A percentile compares a stretch with the other conserved stretches of the same genome.
Evolutionary conservation across 2,797 vertebrate genomes (phyloP).

Genomic region (Dromococcyx pavoninus): DNA sequence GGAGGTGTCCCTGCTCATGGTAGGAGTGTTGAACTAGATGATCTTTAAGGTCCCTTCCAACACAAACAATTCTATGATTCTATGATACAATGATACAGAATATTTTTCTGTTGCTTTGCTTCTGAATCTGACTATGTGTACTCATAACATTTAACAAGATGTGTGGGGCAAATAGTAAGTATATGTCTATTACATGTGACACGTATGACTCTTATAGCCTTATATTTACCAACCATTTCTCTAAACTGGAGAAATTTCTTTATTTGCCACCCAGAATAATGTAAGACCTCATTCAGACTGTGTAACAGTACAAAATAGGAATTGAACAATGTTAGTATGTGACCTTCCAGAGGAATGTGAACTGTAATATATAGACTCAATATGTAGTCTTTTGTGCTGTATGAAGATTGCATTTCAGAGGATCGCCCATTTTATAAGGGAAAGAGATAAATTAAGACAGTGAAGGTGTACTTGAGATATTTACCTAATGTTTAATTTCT

Average conservation of each 20-base stretch:
- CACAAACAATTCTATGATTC: no score
- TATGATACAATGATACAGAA: no score
- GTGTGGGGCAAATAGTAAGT: neutral
- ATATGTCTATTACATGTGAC: neutral
- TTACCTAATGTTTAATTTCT: neutral
- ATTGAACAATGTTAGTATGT: neutral
- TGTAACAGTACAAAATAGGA: neutral
- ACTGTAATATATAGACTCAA: neutral
- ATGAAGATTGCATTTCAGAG: neutral
- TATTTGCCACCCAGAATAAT: neutral
- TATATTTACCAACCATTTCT: neutral
- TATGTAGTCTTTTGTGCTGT: neutral
- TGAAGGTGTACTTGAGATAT: neutral
- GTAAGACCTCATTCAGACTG: neutral
- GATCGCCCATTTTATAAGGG: rapidly evolving
- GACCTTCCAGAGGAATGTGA: neutral
- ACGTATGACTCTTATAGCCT: neutral
- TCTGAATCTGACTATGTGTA: neutral
- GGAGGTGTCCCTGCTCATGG: no score
- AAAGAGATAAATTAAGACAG: neutral
- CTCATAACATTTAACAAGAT: neutral
- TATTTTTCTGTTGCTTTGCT: neutral
- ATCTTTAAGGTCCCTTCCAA: no score
- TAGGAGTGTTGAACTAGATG: no score
- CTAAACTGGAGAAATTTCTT: neutral